Conservation (phyloP, 2,888 invertebrate genomes). For the Drosophila bunnanda region DNA sequence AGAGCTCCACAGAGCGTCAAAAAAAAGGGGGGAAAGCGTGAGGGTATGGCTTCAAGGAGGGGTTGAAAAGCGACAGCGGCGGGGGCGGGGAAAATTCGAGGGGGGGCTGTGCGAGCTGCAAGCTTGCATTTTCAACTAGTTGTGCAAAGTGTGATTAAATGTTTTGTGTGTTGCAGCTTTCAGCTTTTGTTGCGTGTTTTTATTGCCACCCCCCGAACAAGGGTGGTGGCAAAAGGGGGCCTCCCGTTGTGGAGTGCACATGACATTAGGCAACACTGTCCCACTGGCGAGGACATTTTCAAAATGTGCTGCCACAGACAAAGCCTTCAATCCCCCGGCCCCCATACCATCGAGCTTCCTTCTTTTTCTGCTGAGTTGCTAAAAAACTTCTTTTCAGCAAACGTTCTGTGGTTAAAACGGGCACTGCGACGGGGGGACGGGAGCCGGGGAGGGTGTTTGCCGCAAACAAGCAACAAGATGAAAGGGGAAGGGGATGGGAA, state of each 20-base stretch:
- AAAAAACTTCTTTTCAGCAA: conserved; percentile 80
- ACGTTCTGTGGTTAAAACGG: conserved; percentile 57
- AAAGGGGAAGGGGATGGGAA: background rate
- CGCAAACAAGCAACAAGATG: conserved; percentile 64
- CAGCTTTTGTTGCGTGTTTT: conserved; percentile 75
- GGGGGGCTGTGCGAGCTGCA: conserved; percentile 17
- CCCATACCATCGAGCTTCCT: conserved; percentile 51
- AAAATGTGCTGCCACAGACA: conserved; percentile 69
- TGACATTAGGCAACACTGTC: conserved; percentile 64
- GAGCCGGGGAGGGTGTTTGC: conserved; percentile 63
- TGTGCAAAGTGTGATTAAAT: conserved; percentile 78
- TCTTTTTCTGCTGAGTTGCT: conserved; percentile 76
- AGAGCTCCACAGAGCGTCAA: conserved; percentile 18
- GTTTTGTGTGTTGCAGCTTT: conserved; percentile 63
- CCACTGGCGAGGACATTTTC: conserved; percentile 58
- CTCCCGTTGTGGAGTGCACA: conserved; percentile 49
- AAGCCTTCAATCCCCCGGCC: conserved; percentile 26
- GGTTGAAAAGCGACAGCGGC: background rate
- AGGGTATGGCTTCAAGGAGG: background rate
- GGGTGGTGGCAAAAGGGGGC: background rate
- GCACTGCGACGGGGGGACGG: background rate
- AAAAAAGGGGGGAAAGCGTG: background rate
- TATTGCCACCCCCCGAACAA: conserved; percentile 57
- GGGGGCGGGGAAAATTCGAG: background rate
- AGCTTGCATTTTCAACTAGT: conserved; percentile 61